Evolutionary conservation across 2,888 invertebrate species (phyloP), one percentile per base, ranked within the genome.

Genomic region (Polydrusus cervinus): DNA sequence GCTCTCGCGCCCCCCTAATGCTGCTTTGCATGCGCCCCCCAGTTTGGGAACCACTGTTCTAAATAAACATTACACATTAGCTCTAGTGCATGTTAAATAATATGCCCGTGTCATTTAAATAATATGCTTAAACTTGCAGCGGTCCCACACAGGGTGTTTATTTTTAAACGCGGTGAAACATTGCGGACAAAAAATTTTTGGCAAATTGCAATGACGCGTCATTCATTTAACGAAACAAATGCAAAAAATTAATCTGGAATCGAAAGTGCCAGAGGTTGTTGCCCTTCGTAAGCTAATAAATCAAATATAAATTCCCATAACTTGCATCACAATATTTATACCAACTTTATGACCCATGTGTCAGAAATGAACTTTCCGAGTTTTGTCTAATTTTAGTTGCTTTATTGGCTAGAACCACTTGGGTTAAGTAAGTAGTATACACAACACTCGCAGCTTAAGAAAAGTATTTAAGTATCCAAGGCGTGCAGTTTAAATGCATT

Each of bases 371-470:
- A 60, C 57, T 60, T 60, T 60, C 38, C 57, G 18, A 60, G 57
- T 38, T 60, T 60, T 60, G 57, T 60, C 57, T 60, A 60, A 60
- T 60, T 60, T 60, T 60, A 60, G 57, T 60, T 38, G 57, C 57
- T 18, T 60, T 60, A 60, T 60, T 60, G 57, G 38, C 57, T 60
- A 18, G 11, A 38, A 38, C 38, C 57, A 60, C 57, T 60, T 38
- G 38, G 6, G 10, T 60, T 40, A 18, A 38, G 11, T 57, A 25
- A 25, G 25, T 25, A 25, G 57, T 51, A 51, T 49, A 25, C 25
- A 25, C 25, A 25, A 25, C 25, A 25, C 25, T 25, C 25, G 47
- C 14, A 45, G 20, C 20, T 51, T 51, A 51, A 6, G n/a, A 10
- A 51, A 51, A 11, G 20, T 51, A n/a, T n/a, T n/a, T n/a, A n/a